Evolutionary conservation across 2,888 invertebrate species (phyloP).

Genomic region (Cheilosia variabilis): DNA sequence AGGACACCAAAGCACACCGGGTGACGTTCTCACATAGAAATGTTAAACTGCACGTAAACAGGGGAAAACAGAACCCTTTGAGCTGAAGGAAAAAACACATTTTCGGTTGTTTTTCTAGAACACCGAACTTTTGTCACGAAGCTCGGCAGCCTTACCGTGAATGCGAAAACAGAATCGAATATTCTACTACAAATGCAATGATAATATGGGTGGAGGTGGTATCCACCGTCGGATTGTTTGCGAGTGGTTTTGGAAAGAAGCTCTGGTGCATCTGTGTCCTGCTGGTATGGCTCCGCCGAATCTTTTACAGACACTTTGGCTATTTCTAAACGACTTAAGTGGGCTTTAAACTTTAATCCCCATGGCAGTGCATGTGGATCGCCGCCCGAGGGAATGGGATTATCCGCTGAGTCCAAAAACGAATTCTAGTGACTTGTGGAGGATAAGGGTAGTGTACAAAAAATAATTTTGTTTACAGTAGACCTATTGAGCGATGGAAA

Average conservation of each 20-base stretch:
- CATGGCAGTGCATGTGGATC: background rate
- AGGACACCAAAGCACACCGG: background rate
- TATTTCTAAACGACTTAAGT: slow-evolving; percentile 3
- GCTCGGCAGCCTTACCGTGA: background rate
- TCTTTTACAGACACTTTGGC: background rate
- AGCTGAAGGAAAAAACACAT: background rate
- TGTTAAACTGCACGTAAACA: slow-evolving; percentile 11
- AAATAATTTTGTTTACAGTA: no score
- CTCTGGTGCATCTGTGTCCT: background rate
- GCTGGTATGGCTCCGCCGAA: background rate
- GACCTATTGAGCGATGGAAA: no score
- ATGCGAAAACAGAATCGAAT: background rate
- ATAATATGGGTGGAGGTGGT: background rate
- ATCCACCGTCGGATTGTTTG: background rate
- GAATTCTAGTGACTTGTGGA: background rate
- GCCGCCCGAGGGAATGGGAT: background rate
- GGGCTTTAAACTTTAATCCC: slow-evolving; percentile 30
- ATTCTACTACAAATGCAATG: background rate
- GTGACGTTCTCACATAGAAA: background rate
- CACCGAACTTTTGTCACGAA: slow-evolving; percentile 15
- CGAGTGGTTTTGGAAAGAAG: slow-evolving; percentile 1
- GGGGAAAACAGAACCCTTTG: background rate
- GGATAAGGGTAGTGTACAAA: no score
- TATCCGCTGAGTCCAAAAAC: background rate
- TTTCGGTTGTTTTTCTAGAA: background rate